Conservation (phyloP, 2,797 vertebrate species). For the Brachymystax lenok region DNA sequence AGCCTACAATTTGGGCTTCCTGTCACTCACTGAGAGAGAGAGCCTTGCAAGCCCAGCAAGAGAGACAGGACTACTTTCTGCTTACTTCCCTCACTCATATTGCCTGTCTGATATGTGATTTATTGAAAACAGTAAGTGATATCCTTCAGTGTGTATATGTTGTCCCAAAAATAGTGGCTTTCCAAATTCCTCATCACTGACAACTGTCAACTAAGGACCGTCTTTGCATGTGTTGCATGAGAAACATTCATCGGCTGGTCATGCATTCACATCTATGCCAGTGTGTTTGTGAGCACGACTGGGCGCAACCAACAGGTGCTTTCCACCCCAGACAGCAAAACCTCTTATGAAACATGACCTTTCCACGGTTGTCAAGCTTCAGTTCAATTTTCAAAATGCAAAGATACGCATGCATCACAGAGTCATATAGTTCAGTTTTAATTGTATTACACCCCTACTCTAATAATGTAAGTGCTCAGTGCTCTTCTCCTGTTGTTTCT, state of each 20-base stretch:
- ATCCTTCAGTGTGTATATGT: not conserved
- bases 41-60: too few species aligned
- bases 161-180: not conserved
- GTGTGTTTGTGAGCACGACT: not conserved
- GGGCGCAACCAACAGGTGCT: not conserved
- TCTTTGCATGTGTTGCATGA: not conserved
- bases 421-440: not conserved
- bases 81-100: not conserved
- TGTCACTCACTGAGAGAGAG: not conserved
- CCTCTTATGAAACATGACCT: not conserved
- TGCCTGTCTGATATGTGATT: not conserved
- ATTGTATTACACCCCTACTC: not conserved
- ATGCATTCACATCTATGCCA: not conserved
- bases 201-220: not conserved
- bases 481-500: not conserved
- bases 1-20: not conserved
- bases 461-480: not conserved
- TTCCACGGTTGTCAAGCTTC: not conserved
- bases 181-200: not conserved
- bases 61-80: too few species aligned
- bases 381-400: not conserved
- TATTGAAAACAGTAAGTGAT: not conserved
- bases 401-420: not conserved
- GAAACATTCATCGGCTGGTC: not conserved
- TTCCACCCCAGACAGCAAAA: not conserved